phyloP scores from a whole-genome alignment of 2,797 vertebrate species.

The Buphagus erythrorhynchus region DNA sequence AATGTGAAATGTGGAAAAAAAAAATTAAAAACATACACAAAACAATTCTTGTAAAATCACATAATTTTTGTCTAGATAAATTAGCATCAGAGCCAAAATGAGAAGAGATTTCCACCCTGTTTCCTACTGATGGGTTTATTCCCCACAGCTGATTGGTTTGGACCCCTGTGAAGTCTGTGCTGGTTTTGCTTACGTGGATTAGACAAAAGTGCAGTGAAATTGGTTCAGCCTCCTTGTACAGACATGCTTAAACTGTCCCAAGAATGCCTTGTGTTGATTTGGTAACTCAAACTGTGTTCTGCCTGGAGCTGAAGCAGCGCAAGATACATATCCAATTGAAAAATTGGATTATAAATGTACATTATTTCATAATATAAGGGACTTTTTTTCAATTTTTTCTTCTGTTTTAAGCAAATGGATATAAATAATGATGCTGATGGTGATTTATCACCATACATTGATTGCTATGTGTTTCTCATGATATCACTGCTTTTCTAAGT shows the following conservation, averaged over 20 bases:
- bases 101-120: background rate
- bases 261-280: background rate
- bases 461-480: background rate
- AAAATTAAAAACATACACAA: slow-evolving; percentile 77
- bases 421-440: background rate
- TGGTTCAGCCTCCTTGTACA: background rate
- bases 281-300: background rate
- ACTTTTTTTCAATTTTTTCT: background rate
- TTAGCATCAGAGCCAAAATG: background rate
- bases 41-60: slow-evolving; percentile 42
- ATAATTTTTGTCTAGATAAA: background rate
- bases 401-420: background rate
- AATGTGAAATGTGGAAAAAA: slow-evolving; percentile 81
- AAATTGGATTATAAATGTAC: background rate
- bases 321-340: background rate
- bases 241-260: background rate
- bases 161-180: background rate
- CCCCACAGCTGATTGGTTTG: background rate
- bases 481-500: background rate
- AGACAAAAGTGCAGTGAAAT: background rate
- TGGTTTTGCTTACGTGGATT: background rate
- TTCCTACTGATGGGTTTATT: background rate
- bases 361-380: background rate
- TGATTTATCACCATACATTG: background rate
- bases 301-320: background rate